Conservation (phyloP, 2,113 vertebrate species). For the Paradisaea rubra region DNA sequence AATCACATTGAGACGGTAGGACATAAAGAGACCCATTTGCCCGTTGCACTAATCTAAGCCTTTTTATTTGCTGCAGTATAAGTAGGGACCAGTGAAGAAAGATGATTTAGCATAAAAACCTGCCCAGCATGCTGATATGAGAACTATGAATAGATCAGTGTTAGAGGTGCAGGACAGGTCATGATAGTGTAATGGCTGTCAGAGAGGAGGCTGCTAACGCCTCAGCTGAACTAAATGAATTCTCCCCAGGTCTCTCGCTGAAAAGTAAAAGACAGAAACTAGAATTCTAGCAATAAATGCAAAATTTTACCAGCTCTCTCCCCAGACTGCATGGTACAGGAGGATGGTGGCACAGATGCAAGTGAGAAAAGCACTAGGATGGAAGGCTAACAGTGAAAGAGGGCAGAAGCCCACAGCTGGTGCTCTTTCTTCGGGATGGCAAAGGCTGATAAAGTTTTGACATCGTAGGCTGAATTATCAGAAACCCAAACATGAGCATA, state of each 20-base stretch:
- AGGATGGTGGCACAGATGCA: background rate
- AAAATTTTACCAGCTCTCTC: background rate
- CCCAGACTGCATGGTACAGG: background rate
- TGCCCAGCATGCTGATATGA: constrained; percentile 40
- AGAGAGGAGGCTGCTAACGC: background rate
- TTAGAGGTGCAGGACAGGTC: constrained; percentile 9
- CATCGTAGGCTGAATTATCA: background rate
- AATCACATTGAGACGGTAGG: constrained; percentile 12
- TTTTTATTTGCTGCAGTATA: constrained; percentile 31
- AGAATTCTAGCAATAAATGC: background rate
- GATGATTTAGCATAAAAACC: constrained; percentile 47
- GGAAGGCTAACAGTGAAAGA: background rate
- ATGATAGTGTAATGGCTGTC: background rate
- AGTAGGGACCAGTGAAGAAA: constrained; percentile 16
- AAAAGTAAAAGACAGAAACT: background rate
- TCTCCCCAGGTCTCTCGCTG: background rate
- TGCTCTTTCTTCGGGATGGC: background rate
- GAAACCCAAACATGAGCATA: background rate
- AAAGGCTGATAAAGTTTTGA: constrained; percentile 1
- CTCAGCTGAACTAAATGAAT: constrained; percentile 22
- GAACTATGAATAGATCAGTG: constrained; percentile 31
- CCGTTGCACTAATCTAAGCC: background rate
- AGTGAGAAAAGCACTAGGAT: background rate
- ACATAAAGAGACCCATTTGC: constrained; percentile 13
- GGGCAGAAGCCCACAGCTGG: background rate